Evolutionary conservation across 2,888 invertebrate species (phyloP), one percentile per base, ranked within the genome.

Genomic region (Archips crataeganus): DNA sequence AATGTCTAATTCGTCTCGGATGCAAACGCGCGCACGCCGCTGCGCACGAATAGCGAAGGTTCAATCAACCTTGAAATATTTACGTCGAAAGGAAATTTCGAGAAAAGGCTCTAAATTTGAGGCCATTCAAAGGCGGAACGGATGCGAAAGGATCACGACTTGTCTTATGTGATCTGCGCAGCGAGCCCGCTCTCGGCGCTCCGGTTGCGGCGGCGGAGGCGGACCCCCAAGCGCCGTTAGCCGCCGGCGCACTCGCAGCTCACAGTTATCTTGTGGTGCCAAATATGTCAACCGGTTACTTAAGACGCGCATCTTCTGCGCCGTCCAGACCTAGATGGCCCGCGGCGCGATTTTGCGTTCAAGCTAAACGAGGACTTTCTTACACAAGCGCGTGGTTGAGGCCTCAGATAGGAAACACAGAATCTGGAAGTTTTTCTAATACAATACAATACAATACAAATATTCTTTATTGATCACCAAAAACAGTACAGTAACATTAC

Each of bases 231-330:
- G 51, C 51, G 51, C 57, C 57, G 57, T 57, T 57, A 57, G 32
- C 32, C 5, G 57, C 57, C 32, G 10, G 11, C 32, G 23, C 51
- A 9, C 23, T 23, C 39, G 8, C 60, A 8, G 13, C 62, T 42
- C 63, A 63, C 63, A 63, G 63, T 63, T 63, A 63, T 63, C 63
- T 47, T 45, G 47, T 47, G 32, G 32, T 63, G 63, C 63, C 63
- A 63, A 63, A 63, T 63, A 32, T 47, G 47, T 63, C 63, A 47
- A 45, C 63, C 47, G 63, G 62, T 42, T 47, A 45, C 54, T 23
- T 54, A 54, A 54, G 54, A 23, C 8, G 49, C 54, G 54, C 62
- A 61, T 42, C 39, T 10, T 36, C 60, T 15, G 42, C 39, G 61
- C 13, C 49, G n/a, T n/a, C 6, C 54, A 15, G 2, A 15, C 23